Evolutionary conservation across 2,113 vertebrate genomes (phyloP).

Genomic region (Otocyon megalotis): DNA sequence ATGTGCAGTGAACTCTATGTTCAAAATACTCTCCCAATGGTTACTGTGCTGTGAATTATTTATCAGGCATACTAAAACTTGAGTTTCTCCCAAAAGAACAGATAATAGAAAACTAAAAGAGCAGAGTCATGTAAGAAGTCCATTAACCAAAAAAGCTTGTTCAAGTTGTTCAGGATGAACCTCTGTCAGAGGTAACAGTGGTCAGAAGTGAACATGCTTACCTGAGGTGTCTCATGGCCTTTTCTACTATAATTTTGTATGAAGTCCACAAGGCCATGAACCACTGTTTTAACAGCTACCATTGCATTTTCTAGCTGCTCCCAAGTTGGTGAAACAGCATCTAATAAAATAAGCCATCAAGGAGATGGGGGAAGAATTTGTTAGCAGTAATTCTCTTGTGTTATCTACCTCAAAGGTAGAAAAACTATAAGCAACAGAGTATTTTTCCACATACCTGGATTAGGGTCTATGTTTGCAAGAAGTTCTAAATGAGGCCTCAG

Average conservation of each 20-base stretch:
- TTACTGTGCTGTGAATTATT: neutral
- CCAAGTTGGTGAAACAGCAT: slow-evolving; percentile 94
- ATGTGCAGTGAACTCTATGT: neutral
- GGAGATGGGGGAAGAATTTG: neutral
- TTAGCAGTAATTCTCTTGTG: slow-evolving; percentile 47
- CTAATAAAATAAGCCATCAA: slow-evolving; percentile 87
- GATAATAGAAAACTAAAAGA: neutral
- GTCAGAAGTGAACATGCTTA: slow-evolving; percentile 76
- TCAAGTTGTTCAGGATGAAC: slow-evolving; percentile 20
- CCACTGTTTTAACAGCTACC: slow-evolving; percentile 96
- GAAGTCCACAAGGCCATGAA: slow-evolving; percentile 97
- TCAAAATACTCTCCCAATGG: neutral
- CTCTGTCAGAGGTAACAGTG: neutral
- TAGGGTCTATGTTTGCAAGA: slow-evolving; percentile 97
- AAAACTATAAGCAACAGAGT: slow-evolving; percentile 17
- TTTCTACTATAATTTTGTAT: slow-evolving; percentile 98
- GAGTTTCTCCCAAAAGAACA: slow-evolving; percentile 30
- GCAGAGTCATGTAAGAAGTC: neutral
- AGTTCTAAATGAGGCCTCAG: slow-evolving; percentile 95
- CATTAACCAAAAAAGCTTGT: slow-evolving; percentile 25
- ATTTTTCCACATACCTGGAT: slow-evolving; percentile 90
- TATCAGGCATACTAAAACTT: slow-evolving; percentile 20
- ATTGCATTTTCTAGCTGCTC: slow-evolving; percentile 96
- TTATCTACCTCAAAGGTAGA: slow-evolving; percentile 31
- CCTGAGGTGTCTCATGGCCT: slow-evolving; percentile 96